Evolutionary conservation across 2,113 vertebrate genomes (phyloP), one percentile per base, ranked within the genome.

Genomic region (Trogon surrucura): DNA sequence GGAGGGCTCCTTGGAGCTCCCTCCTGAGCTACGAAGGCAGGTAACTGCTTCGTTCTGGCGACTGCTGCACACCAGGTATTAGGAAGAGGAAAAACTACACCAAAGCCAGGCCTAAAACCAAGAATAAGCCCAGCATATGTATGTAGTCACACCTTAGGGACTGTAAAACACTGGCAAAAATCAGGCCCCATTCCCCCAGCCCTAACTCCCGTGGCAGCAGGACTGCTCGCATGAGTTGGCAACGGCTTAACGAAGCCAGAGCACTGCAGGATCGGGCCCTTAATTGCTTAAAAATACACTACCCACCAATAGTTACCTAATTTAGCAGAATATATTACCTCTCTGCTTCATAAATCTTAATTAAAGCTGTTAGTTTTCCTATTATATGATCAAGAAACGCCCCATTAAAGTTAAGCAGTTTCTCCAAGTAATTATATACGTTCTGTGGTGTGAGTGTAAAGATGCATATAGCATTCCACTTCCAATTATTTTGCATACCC

Each of bases 291-390:
- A 97, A 98, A 98, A 98, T 96, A 97, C 41, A 98, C 96, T 98
- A 95, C 97, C 96, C 97, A 98, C 95, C 98, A 98, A 98, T 89
- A 96, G 98, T 97, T 98, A 97, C 98, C 97, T 98, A 98, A 98
- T 98, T 98, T 98, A 98, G 97, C 98, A 98, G 97, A 98, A 98
- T 98, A 98, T 97, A 98, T 98, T 98, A 98, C 97, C 97, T 98
- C 97, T 98, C 97, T 95, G 96, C 98, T 98, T 98, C 98, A 99
- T 99, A 99, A 99, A 99, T 99, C 99, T 99, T 99, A 99, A 98
- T 99, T 99, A 99, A 98, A 98, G 98, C 98, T 97, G 97, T 99
- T 99, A 98, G 98, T 97, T 96, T 98, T 98, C 97, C 97, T 98
- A 98, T 98, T 98, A 98, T 97, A 97, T 96, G 96, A 97, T 98